Evolutionary conservation across 2,113 vertebrate genomes (phyloP), one percentile per base, ranked within the genome.

Genomic region (Harpagus bidentatus): DNA sequence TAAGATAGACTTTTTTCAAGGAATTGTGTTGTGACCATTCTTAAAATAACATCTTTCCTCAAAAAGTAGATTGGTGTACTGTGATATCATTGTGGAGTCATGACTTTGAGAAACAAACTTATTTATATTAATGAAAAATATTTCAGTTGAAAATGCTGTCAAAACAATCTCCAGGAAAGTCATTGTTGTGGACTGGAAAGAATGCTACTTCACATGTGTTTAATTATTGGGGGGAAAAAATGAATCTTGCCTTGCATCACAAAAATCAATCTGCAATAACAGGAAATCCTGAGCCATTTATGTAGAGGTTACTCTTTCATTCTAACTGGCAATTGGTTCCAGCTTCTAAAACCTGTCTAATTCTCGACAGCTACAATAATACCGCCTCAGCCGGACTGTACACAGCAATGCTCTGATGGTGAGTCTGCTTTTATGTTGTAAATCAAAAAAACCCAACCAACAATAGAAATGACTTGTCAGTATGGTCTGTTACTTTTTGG

Each of bases 281-380:
- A 98, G 98, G 97, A 98, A 98, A 98, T 98, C 95, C 82, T 82
- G 96, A 96, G 74, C 91, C 96, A 91, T 96, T 97, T 97, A 78
- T 97, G 95, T 92, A 96, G 95, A 97, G 82, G 93, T 93, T 93
- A 79, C 83, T 90, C 86, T 98, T 95, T 98, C 85, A 81, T 88
- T 97, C 43, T 84, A 95, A 91, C 58, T 81, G 91, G 87, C 97
- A 98, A 96, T 97, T 98, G 95, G 70, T 98, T 98, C 97, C 97
- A 98, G 97, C 96, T 96, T 97, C 85, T 91, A 94, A 95, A 94
- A 88, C 82, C 86, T 83, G 71, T 89, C 56, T 96, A 94, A 84
- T 91, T 83, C 71, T 92, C 26, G 69, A 62, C 95, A 97, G 95
- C 91, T 96, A 95, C 43, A 92, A 55, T 93, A 97, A 96, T 82